Evolutionary conservation across 2,888 invertebrate genomes (phyloP).

Genomic region (Torymus auratus): DNA sequence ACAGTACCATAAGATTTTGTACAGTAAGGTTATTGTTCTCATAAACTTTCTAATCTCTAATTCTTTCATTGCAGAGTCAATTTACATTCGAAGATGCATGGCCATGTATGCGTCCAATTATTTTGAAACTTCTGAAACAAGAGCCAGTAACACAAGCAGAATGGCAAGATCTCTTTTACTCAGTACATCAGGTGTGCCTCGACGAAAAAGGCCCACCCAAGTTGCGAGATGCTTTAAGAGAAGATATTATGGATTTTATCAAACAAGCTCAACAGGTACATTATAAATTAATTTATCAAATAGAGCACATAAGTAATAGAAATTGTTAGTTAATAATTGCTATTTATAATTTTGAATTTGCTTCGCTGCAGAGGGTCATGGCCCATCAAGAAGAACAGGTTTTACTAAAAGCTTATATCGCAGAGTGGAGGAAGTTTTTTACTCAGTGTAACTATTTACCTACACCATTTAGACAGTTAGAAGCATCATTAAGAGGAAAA

Average conservation of each 20-base stretch:
- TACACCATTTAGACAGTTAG: slow-evolving; percentile 95
- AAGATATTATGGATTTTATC: slow-evolving; percentile 96
- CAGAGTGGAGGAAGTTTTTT: slow-evolving; percentile 99
- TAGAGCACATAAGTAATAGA: neutral
- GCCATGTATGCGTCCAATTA: slow-evolving; percentile 96
- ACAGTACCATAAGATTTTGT: too few species aligned
- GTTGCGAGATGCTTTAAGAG: slow-evolving; percentile 91
- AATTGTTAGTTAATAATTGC: slow-evolving; percentile 4
- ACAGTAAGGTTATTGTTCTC: too few species aligned
- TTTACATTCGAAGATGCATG: slow-evolving; percentile 97
- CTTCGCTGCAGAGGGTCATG: slow-evolving; percentile 82
- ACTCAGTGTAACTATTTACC: slow-evolving; percentile 98
- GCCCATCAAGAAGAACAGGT: slow-evolving; percentile 96
- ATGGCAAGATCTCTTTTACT: slow-evolving; percentile 98
- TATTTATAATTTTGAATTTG: slow-evolving; percentile 1
- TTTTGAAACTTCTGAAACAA: slow-evolving; percentile 94
- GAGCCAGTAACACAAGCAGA: slow-evolving; percentile 94
- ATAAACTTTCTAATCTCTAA: too few species aligned
- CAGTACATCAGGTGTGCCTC: slow-evolving; percentile 95
- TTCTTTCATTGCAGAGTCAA: slow-evolving; percentile 81
- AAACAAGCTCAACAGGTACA: slow-evolving; percentile 89
- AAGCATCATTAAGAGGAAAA: slow-evolving; percentile 89
- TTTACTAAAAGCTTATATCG: slow-evolving; percentile 95
- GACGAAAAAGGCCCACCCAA: slow-evolving; percentile 96
- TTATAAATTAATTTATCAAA: slow-evolving; percentile 46